A percentile compares a stretch with the other conserved stretches of the same genome.
Conservation (phyloP, 2,797 vertebrate genomes). For the Phoebastria nigripes region DNA sequence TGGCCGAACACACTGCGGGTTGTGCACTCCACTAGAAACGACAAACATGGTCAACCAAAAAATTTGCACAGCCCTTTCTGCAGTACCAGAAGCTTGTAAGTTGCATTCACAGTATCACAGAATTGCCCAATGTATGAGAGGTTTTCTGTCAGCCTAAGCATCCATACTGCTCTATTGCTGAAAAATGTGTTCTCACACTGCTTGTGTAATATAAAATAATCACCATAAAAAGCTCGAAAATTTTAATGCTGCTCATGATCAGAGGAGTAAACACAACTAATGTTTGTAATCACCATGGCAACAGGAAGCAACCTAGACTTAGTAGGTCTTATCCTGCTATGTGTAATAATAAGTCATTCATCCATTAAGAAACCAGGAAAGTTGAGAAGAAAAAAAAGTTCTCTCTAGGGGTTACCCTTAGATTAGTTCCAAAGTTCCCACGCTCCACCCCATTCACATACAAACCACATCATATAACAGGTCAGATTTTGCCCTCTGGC, state of each 20-base stretch:
- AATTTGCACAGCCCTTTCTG: not conserved
- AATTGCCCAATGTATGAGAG: not conserved
- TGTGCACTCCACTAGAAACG: not conserved
- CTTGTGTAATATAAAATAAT: not conserved
- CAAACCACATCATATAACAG: not conserved
- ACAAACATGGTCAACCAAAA: not conserved
- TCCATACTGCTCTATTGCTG: not conserved
- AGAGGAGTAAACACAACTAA: not conserved
- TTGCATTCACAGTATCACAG: not conserved
- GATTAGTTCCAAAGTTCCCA: not conserved
- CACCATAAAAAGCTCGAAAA: not conserved
- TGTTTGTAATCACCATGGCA: not conserved
- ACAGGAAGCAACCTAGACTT: not conserved
- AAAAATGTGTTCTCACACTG: not conserved
- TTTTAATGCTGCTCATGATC: not conserved
- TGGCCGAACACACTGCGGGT: accelerated
- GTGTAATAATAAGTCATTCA: not conserved
- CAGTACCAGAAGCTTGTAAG: not conserved
- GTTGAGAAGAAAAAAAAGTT: not conserved
- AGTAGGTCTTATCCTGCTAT: not conserved
- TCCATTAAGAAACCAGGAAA: not conserved
- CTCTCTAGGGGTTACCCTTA: not conserved
- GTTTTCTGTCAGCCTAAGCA: not conserved
- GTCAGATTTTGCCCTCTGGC: not conserved
- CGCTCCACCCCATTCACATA: not conserved